phyloP scores from a whole-genome alignment of 2,888 invertebrate genomes.

The Leptinotarsa tumamoca region DNA sequence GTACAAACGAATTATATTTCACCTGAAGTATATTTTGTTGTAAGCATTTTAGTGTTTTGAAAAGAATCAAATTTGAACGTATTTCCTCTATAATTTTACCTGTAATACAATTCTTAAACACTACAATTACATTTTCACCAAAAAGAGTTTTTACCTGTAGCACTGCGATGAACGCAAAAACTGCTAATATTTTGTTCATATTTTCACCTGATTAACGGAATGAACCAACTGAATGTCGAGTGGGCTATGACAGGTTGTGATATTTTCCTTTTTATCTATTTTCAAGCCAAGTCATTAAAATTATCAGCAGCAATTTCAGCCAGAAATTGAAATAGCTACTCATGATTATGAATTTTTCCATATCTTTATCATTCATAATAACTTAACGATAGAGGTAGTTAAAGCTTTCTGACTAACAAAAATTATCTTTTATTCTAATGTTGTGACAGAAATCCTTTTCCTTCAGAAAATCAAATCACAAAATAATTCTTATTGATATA shows the following conservation, averaged over 20 bases:
- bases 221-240: not conserved
- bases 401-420: not conserved
- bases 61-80: too few species aligned
- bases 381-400: not conserved
- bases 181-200: not conserved
- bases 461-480: too few species aligned
- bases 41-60: too few species aligned
- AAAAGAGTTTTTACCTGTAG: not conserved
- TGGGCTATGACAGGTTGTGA: not conserved
- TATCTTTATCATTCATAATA: constrained; percentile 6
- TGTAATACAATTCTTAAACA: too few species aligned
- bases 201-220: not conserved
- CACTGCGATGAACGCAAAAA: not conserved
- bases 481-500: too few species aligned
- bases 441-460: not conserved
- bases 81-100: too few species aligned
- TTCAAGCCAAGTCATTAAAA: constrained; percentile 2
- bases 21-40: too few species aligned
- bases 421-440: not conserved
- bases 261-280: constrained; percentile 10
- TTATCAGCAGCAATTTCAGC: constrained; percentile 12
- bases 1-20: too few species aligned
- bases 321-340: constrained; percentile 10
- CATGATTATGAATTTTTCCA: constrained; percentile 7
- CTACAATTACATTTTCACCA: not conserved